Evolutionary conservation across 2,797 vertebrate species (phyloP).

Genomic region (Limnodromus scolopaceus): DNA sequence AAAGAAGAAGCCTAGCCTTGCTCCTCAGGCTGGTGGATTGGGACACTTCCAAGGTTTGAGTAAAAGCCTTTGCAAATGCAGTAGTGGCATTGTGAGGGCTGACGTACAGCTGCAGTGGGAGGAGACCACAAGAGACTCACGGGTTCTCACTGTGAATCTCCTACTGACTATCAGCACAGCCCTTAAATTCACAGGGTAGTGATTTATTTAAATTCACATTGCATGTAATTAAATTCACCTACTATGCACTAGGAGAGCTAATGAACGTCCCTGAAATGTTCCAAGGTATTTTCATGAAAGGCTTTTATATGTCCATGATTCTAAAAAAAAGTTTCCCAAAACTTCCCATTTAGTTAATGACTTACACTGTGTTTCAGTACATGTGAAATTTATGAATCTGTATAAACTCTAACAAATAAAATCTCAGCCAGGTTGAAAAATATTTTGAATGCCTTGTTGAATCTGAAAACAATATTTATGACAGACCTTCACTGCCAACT

Average conservation of each 20-base stretch:
- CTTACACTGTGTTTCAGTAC: neutral
- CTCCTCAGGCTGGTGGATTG: neutral
- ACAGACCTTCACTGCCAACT: neutral
- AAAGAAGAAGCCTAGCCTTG: neutral
- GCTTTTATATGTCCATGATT: neutral
- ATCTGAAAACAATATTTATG: neutral
- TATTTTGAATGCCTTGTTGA: neutral
- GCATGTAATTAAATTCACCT: neutral
- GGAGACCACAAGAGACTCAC: neutral
- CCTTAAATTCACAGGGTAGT: neutral
- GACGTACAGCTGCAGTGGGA: neutral
- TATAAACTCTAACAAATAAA: neutral
- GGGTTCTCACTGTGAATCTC: neutral
- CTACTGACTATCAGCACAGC: neutral
- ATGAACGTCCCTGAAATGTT: neutral
- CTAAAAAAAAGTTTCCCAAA: neutral
- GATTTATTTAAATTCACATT: neutral
- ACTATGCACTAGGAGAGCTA: neutral
- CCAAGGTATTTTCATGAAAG: neutral
- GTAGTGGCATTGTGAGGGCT: neutral
- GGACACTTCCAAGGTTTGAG: neutral
- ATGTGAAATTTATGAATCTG: neutral
- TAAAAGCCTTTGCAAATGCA: neutral
- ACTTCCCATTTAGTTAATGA: neutral
- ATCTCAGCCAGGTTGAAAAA: neutral